Conservation (phyloP, 53 echinoderm and acorn worm genomes). For the Holothuria scabra region DNA sequence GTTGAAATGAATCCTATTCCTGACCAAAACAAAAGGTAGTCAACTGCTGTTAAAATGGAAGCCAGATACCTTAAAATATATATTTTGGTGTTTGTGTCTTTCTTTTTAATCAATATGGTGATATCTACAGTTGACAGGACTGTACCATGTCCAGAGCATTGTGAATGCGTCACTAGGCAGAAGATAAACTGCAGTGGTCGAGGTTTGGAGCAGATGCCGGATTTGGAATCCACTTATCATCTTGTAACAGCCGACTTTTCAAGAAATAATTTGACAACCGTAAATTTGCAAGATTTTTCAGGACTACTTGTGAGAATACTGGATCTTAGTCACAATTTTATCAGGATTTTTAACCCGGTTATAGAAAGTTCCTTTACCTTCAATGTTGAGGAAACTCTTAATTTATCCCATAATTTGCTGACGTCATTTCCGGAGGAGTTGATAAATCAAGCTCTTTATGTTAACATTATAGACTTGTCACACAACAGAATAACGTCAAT, state of each 20-base stretch:
- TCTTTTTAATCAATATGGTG: too few species aligned
- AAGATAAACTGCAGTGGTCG: conserved; percentile 4
- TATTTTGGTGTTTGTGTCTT: too few species aligned
- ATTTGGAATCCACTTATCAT: not conserved
- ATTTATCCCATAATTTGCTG: conserved; percentile 35
- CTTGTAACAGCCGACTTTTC: conserved; percentile 1
- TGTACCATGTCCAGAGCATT: not conserved
- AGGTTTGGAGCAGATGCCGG: conserved; percentile 3
- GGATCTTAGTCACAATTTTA: conserved; percentile 34
- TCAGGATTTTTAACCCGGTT: not conserved
- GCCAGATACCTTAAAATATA: too few species aligned
- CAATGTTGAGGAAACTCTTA: conserved; percentile 19
- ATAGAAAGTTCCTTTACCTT: not conserved
- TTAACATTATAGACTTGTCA: conserved; percentile 27
- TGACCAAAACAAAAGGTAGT: too few species aligned
- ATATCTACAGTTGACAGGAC: too few species aligned
- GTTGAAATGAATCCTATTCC: too few species aligned
- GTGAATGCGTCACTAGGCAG: not conserved
- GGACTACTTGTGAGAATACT: not conserved
- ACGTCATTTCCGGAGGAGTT: conserved; percentile 39
- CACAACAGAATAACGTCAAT: conserved; percentile 31
- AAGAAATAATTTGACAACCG: conserved; percentile 26
- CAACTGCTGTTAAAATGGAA: too few species aligned
- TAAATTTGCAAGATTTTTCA: not conserved
- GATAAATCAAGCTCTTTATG: not conserved